Base-by-base conservation (phyloP, 1,140 invertebrate genomes). In the Aricia agestis region DNA sequence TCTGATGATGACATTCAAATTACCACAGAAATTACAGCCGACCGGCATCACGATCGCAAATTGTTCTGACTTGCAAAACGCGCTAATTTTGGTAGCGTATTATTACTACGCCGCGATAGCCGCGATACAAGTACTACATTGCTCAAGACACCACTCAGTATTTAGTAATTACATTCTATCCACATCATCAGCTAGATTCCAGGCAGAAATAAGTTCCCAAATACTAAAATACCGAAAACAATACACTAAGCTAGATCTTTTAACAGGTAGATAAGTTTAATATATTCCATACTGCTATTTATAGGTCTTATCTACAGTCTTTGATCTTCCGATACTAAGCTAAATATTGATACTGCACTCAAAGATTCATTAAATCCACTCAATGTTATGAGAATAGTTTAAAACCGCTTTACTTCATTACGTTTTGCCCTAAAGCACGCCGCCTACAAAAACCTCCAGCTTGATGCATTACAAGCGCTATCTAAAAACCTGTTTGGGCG, bases 381-480 rank as follows among this genome's bases (percentile, higher is more conserved):
- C 45, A 52, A 52, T 52, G 45, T 52, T 52, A 52, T 52, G 45
- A 52, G 57, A 17, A 13, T 18, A 32, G 58, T 61, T 52, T 36
- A 41, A 36, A 41, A 45, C 17, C 36, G 68, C 36, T 36, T 42
- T 69, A 84, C 76, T 82, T 86, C 87, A 91, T 91, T 91, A 90
- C 84, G 76, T 80, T 76, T 77, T 78, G 78, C 79, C 77, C 82
- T 86, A 83, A 83, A 84, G 81, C 82, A 79, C 81, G 83, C 87
- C 86, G 89, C 82, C 84, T 82, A 89, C 79, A 90, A 89, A 91
- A 89, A 89, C 81, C 79, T 74, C 86, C 86, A 80, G 79, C 75
- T 82, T 90, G 87, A 91, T 91, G 87, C 87, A 90, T 91, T 91
- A 85, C 84, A 84, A 82, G 84, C 89, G 83, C 85, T 90, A 90